A percentile compares a stretch with the other conserved stretches of the same genome.
These are phyloP conservation scores for Trachelus troglodyta DNA, from an alignment of 2,888 invertebrate genomes.

Conservation along the genomic window DNA sequence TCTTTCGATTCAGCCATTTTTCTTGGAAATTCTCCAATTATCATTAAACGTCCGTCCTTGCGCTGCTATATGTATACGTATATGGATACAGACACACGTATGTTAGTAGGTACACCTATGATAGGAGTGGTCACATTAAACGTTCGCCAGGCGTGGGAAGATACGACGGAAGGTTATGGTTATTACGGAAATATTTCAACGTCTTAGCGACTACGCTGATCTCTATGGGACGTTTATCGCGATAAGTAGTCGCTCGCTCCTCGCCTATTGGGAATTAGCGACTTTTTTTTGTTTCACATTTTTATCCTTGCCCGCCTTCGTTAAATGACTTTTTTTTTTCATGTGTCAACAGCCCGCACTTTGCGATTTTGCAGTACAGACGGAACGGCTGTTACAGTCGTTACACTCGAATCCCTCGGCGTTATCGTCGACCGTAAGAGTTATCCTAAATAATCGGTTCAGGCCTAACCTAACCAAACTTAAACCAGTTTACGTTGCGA, in stretches of 20 bases:
- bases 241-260: conserved; percentile 43
- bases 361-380: not conserved
- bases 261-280: conserved; percentile 34
- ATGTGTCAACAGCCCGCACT: not conserved
- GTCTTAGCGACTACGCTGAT: conserved; percentile 46
- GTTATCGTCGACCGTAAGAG: too few relatives aligned
- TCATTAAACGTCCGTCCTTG: not conserved
- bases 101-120: too few relatives aligned
- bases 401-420: too few relatives aligned
- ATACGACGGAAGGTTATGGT: conserved; percentile 44
- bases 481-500: too few relatives aligned
- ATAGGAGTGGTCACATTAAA: conserved; percentile 7
- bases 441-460: too few relatives aligned
- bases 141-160: conserved; percentile 53
- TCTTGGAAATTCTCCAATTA: too few relatives aligned
- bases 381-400: too few relatives aligned
- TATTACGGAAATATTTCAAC: conserved; percentile 58
- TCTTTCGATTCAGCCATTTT: too few relatives aligned
- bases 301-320: not conserved
- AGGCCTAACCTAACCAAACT: too few relatives aligned
- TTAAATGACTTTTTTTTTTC: not conserved
- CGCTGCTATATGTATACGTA: not conserved
- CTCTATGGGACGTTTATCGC: conserved; percentile 48
- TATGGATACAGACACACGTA: too few relatives aligned
- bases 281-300: conserved; percentile 20